Conservation (phyloP, 2,888 invertebrate genomes). For the Brachycybe producta region DNA sequence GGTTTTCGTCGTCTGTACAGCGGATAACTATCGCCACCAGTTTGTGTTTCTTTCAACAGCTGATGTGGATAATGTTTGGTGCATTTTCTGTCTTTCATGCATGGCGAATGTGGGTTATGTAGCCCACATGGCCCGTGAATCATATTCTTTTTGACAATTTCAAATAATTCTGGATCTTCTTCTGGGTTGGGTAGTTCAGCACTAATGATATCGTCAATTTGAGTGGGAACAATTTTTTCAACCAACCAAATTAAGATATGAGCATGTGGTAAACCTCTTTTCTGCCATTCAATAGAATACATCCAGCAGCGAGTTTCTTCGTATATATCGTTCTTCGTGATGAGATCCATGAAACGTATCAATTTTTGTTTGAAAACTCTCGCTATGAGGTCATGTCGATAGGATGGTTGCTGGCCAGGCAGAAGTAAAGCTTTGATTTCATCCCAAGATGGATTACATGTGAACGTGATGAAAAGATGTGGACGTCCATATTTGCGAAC, state of each 20-base stretch:
- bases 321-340: constrained; percentile 23
- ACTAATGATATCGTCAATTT: constrained; percentile 29
- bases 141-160: constrained; percentile 30
- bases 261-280: constrained; percentile 28
- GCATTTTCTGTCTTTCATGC: no score
- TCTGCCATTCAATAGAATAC: constrained; percentile 28
- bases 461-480: constrained; percentile 23
- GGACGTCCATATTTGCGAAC: constrained; percentile 32
- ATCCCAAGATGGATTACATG: constrained; percentile 24
- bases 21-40: constrained; percentile 27
- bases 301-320: constrained; percentile 23
- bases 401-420: constrained; percentile 23
- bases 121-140: no score
- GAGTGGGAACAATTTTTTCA: constrained; percentile 20
- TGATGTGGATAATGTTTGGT: no score
- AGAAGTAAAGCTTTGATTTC: constrained; percentile 29
- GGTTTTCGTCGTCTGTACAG: no score
- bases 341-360: constrained; percentile 22
- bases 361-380: constrained; percentile 27
- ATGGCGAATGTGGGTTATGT: no score
- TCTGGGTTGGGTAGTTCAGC: constrained; percentile 31
- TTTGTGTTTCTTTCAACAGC: constrained; percentile 24
- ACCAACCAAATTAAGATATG: constrained; percentile 25
- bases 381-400: constrained; percentile 25
- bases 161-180: constrained; percentile 25